Evolutionary conservation across 1,140 invertebrate species (phyloP), one percentile per base, ranked within the genome.

Genomic region (Diploscapter pachys): DNA sequence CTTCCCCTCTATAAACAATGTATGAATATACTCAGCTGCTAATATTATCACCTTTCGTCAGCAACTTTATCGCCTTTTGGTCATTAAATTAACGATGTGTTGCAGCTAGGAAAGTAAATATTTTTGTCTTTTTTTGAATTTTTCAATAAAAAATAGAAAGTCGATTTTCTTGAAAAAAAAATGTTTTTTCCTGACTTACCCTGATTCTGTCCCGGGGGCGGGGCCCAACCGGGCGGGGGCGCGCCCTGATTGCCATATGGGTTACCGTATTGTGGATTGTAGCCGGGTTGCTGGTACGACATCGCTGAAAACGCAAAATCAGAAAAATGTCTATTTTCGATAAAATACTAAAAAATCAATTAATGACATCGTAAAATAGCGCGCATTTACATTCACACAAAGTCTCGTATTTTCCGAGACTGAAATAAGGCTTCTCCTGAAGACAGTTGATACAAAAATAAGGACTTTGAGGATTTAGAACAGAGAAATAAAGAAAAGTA

Each of bases 211-310:
- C 6, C 6, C 1, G 57, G 57, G 9, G 13, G 13, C 5, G 8
- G 5, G 8, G 69, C 11, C 69, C 69, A 71, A 61, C 69, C 69
- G 50, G 69, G 48, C 1, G 69, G 69, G n/a, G 69, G 69, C n/a
- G 69, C 55, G 51, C 48, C 69, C 49, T 71, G 49, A 49, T 54
- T 48, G 9, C 69, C 69, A 49, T 71, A 71, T 8, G 69, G 56
- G 50, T 62, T 71, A 0, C 49, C n/a, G 55, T 71, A 71, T 50
- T 71, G 69, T 2, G 69, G 69, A 49, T 71, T 71, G 55, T 71
- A 71, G 0, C 69, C 69, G 5, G 69, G 69, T 49, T 71, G 69
- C 5, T 49, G 8, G 48, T 71, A 71, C 0, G 66, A 68, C 66
- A 68, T 68, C 8, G 52, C 66, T 68, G 66, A 68, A 68, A 53